Conservation (phyloP, 2,888 invertebrate species). For the Anthophora plumipes region DNA sequence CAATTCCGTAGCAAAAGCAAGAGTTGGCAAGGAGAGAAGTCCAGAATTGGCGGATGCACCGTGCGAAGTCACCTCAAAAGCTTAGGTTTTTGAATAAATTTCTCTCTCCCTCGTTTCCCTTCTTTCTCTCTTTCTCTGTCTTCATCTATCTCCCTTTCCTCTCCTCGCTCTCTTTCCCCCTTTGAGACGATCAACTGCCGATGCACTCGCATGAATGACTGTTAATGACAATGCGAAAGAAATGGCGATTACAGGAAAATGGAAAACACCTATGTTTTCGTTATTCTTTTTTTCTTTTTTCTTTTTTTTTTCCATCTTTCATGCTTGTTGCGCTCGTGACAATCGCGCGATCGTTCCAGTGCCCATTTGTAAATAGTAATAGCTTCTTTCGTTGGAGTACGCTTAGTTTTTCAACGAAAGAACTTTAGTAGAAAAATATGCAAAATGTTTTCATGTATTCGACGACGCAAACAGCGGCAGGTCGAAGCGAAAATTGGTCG, state of each 20-base stretch:
- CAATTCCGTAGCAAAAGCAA: constrained; percentile 92
- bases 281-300: not conserved
- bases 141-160: not conserved
- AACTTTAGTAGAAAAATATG: constrained; percentile 70
- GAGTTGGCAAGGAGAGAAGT: constrained; percentile 88
- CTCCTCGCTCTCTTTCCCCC: no score
- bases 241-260: no score
- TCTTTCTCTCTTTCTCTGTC: not conserved
- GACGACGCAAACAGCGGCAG: constrained; percentile 17
- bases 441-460: constrained; percentile 62
- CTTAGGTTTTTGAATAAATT: constrained; percentile 76
- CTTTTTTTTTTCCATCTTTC: not conserved
- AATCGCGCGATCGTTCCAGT: constrained; percentile 12
- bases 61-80: constrained; percentile 79
- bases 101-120: not conserved
- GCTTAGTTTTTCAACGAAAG: constrained; percentile 38
- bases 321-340: not conserved
- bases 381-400: constrained; percentile 15
- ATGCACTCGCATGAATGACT: no score
- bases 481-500: not conserved
- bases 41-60: constrained; percentile 65
- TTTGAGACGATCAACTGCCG: not conserved
- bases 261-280: no score
- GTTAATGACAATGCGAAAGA: no score
- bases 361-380: constrained; percentile 49